A percentile compares a stretch with the other conserved stretches of the same genome.
These are phyloP conservation scores for Leptinotarsa defecta DNA, from an alignment of 1,140 invertebrate genomes.

Conservation along the genomic window DNA sequence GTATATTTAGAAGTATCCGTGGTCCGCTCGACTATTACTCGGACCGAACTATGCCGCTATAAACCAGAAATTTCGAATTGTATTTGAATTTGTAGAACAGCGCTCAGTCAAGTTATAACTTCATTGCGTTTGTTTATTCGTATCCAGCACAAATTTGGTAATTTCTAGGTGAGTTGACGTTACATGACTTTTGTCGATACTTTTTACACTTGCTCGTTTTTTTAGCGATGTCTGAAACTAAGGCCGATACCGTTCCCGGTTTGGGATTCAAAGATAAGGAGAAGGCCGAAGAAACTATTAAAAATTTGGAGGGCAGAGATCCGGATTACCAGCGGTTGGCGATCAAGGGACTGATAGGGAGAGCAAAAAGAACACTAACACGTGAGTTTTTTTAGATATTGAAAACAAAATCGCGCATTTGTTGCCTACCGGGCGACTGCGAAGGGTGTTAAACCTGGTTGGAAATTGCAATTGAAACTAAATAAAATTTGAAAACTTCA, in stretches of 20 bases:
- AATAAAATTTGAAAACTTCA: no score
- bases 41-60: slow-evolving; percentile 17
- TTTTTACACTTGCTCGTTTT: not conserved
- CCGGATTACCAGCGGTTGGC: slow-evolving; percentile 69
- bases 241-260: slow-evolving; percentile 61
- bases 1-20: slow-evolving; percentile 30
- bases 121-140: not conserved
- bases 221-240: slow-evolving; percentile 47
- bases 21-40: slow-evolving; percentile 23
- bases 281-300: slow-evolving; percentile 67
- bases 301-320: slow-evolving; percentile 66
- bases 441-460: no score
- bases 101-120: slow-evolving; percentile 32
- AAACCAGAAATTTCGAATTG: slow-evolving; percentile 33
- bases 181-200: not conserved
- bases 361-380: slow-evolving; percentile 67
- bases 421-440: no score
- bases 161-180: not conserved
- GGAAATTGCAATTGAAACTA: no score
- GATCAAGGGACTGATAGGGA: slow-evolving; percentile 66
- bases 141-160: not conserved
- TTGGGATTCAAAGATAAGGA: slow-evolving; percentile 70
- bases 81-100: slow-evolving; percentile 3
- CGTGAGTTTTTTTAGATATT: slow-evolving; percentile 57
- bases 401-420: no score